phyloP scores from a whole-genome alignment of 30 jellyfish, hydroid and myxozoan species.

The Nemopilema nomurai region DNA sequence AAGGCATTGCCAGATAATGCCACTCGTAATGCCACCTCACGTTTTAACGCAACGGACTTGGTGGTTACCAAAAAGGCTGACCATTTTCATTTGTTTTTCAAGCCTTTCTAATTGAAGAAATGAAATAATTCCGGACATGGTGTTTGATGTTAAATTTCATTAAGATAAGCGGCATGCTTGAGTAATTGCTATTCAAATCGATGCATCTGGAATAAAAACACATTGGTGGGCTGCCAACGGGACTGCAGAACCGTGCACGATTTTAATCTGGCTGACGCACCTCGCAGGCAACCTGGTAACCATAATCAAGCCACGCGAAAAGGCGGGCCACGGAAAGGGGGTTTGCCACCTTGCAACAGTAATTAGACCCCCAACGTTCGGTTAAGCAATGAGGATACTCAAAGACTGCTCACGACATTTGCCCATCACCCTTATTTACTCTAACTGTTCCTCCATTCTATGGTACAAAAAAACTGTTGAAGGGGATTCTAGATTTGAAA shows the following conservation, averaged over 20 bases:
- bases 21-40: no score
- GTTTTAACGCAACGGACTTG: not conserved
- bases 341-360: no score
- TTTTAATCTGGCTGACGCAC: not conserved
- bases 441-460: no score
- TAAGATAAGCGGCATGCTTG: not conserved
- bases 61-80: not conserved
- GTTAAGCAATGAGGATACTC: no score
- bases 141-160: not conserved
- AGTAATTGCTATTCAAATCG: not conserved
- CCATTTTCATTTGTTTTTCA: not conserved
- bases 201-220: not conserved
- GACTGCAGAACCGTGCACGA: not conserved
- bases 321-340: not conserved
- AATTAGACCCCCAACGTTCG: no score
- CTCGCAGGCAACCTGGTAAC: not conserved
- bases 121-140: not conserved
- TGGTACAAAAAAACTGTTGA: not conserved
- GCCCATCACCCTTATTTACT: no score
- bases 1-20: no score
- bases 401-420: no score
- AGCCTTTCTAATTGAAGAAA: not conserved
- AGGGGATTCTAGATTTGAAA: no score
- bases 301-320: not conserved
- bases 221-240: slow-evolving; percentile 13